Base-by-base conservation (phyloP, 2,113 vertebrate species). In the Xenopus laevis region DNA sequence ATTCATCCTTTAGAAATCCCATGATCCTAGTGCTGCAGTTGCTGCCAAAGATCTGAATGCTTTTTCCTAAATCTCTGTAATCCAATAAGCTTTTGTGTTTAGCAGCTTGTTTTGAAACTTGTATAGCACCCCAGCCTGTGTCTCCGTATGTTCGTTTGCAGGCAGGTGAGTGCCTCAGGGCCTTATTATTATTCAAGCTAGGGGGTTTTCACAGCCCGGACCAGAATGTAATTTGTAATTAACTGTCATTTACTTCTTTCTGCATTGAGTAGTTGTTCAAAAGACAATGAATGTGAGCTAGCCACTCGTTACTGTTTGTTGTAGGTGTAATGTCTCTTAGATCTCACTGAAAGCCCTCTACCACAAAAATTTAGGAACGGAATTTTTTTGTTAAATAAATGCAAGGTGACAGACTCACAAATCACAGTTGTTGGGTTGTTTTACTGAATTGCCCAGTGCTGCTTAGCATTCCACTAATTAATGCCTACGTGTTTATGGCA, bases 41-140 rank as follows among this genome's bases (percentile, higher is more conserved):
- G 84, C 85, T 74, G 81, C 78, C 74, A 84, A 84, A 87, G 84
- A 86, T 84, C 88, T 87, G 88, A 89, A 87, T 84, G 83, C 85
- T 79, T 87, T 82, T 81, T 78, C 88, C 87, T 88, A 90, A 91
- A 89, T 86, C 89, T 91, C 88, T 91, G 89, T 94, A 92, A 93
- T 93, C 93, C 92, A 93, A 90, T 94, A 90, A 93, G 89, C 91
- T 90, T 89, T 86, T 91, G 90, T 92, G 88, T 92, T 89, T 84
- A 89, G 87, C 87, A 87, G 89, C 90, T 89, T 92, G 91, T 92
- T 89, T 89, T 90, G 90, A 89, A 92, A 89, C 87, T 86, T 88
- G 89, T 86, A 81, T 79, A 78, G 87, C 83, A 86, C 88, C 83
- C 90, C 81, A 84, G 90, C 84, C 90, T 80, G 83, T 76, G 86